A percentile compares a stretch with the other conserved stretches of the same genome.
These are phyloP conservation scores for Eptesicus fuscus DNA, from an alignment of 2,113 vertebrate genomes.

Conservation along the genomic window DNA sequence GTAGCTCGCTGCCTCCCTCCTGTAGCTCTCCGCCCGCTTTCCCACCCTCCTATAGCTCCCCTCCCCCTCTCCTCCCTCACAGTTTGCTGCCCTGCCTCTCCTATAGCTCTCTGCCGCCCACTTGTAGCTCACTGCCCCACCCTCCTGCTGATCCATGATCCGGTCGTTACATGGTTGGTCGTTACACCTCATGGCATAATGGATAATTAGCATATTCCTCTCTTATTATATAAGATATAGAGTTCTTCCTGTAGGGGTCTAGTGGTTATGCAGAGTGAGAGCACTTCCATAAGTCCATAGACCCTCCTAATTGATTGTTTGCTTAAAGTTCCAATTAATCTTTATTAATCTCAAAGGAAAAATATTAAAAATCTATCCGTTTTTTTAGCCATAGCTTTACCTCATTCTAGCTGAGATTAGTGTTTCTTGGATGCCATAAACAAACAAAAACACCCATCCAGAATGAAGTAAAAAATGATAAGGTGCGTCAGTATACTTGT, in stretches of 20 bases:
- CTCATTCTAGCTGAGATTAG: neutral
- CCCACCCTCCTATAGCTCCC: too few species aligned
- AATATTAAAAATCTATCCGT: neutral
- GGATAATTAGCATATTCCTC: too few species aligned
- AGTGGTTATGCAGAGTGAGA: neutral
- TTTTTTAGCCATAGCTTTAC: neutral
- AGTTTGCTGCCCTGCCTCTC: too few species aligned
- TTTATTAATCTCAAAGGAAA: neutral
- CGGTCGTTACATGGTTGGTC: too few species aligned
- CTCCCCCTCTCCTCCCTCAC: too few species aligned
- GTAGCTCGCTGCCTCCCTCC: too few species aligned
- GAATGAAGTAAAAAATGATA: conserved; percentile 17
- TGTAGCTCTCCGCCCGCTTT: too few species aligned
- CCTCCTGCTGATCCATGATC: too few species aligned
- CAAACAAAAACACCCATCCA: neutral
- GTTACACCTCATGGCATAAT: too few species aligned
- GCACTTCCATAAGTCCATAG: neutral
- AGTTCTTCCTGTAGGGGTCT: neutral
- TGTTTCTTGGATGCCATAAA: neutral
- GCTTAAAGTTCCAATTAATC: neutral
- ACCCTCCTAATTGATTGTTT: neutral
- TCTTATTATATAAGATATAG: neutral
- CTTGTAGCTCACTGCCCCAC: too few species aligned
- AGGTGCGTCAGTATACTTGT: neutral
- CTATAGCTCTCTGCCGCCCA: too few species aligned